Evolutionary conservation across 1,140 invertebrate species (phyloP).

Genomic region (Colletes gigas): DNA sequence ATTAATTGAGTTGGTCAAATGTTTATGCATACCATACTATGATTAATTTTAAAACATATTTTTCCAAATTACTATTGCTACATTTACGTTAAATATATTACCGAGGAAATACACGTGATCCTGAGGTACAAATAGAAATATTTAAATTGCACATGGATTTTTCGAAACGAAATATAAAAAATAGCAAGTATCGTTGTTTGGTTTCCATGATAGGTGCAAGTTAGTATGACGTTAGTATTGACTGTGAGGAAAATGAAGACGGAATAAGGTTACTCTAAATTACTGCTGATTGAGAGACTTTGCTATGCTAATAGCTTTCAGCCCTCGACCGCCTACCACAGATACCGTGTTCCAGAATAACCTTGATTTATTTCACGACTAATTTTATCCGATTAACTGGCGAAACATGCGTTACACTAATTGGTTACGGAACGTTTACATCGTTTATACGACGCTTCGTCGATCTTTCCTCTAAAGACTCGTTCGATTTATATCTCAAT

Average conservation of each 20-base stretch:
- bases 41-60: no score
- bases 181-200: neutral
- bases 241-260: slow-evolving; percentile 25
- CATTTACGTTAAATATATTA: no score
- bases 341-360: slow-evolving; percentile 41
- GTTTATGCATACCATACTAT: no score
- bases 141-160: no score
- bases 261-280: slow-evolving; percentile 49
- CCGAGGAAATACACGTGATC: no score
- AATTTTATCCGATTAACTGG: slow-evolving; percentile 63
- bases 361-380: slow-evolving; percentile 65
- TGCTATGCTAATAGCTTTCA: slow-evolving; percentile 65
- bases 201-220: neutral
- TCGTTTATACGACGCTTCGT: neutral
- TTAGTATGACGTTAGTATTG: neutral
- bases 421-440: neutral
- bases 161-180: neutral
- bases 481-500: no score
- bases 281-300: slow-evolving; percentile 60
- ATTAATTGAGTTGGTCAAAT: no score
- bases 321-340: slow-evolving; percentile 40
- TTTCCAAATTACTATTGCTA: no score
- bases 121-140: no score
- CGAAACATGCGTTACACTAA: slow-evolving; percentile 8
- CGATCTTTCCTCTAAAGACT: neutral